These are phyloP conservation scores for Astropecten irregularis DNA, from an alignment of 53 echinoderm and acorn worm species.

Conservation along the genomic window DNA sequence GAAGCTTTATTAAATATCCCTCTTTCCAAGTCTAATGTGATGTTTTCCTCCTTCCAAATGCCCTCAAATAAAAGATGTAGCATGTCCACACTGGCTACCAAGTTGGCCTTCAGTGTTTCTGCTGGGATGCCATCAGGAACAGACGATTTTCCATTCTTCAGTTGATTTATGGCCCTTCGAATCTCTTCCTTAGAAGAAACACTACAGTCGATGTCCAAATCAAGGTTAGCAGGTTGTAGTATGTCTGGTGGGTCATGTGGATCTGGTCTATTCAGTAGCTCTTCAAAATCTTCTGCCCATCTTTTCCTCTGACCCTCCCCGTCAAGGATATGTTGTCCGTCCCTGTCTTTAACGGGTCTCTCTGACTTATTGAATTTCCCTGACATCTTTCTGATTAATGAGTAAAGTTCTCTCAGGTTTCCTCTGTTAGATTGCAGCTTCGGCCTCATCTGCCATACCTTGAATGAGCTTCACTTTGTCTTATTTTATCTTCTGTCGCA, in stretches of 20 bases:
- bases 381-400: slow-evolving; percentile 42
- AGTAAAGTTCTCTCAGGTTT: neutral
- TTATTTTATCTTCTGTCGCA: slow-evolving; percentile 4
- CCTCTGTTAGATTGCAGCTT: slow-evolving; percentile 9
- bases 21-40: slow-evolving; percentile 34
- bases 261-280: slow-evolving; percentile 33
- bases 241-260: slow-evolving; percentile 31
- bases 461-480: slow-evolving; percentile 10
- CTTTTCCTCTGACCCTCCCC: slow-evolving; percentile 20
- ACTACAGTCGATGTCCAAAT: neutral
- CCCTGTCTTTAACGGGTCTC: slow-evolving; percentile 44
- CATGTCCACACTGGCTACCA: slow-evolving; percentile 13
- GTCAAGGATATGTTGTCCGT: neutral
- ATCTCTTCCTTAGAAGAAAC: neutral
- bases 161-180: neutral
- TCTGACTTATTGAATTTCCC: slow-evolving; percentile 22
- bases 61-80: neutral
- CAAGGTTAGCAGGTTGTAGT: slow-evolving; percentile 6
- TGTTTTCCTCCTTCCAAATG: slow-evolving; percentile 25
- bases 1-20: slow-evolving; percentile 35
- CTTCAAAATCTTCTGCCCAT: slow-evolving; percentile 53
- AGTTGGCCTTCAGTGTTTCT: slow-evolving; percentile 21
- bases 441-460: slow-evolving; percentile 12
- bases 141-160: slow-evolving; percentile 14
- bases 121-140: slow-evolving; percentile 27